These are phyloP conservation scores for Rhodinocichla rosea DNA, from an alignment of 2,113 vertebrate species.

Conservation along the genomic window DNA sequence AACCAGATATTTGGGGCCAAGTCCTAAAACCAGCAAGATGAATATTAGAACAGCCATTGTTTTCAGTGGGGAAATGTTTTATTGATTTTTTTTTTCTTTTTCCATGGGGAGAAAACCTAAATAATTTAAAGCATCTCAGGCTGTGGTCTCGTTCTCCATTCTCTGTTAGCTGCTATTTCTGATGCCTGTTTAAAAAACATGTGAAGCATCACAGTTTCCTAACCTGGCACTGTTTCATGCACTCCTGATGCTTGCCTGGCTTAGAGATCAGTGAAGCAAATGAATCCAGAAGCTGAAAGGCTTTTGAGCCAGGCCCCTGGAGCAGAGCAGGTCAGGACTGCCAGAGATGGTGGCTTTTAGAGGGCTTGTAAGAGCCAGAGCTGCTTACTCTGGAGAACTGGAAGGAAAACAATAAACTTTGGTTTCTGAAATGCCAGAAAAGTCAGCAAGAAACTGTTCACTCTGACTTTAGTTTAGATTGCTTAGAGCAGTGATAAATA, in stretches of 20 bases:
- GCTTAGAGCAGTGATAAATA: background rate
- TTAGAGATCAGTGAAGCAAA: background rate
- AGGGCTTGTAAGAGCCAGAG: background rate
- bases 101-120: background rate
- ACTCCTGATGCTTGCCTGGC: background rate
- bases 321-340: background rate
- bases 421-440: background rate
- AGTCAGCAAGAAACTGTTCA: background rate
- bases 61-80: background rate
- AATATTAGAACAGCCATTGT: background rate
- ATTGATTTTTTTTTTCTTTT: background rate
- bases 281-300: background rate
- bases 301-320: background rate
- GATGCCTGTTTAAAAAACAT: background rate
- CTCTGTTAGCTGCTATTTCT: background rate
- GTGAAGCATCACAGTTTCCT: background rate
- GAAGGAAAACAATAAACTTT: background rate
- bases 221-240: background rate
- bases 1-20: background rate
- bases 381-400: background rate
- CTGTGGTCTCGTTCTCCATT: accelerated
- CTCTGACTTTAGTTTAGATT: background rate
- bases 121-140: background rate
- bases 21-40: background rate
- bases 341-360: background rate